Base-by-base conservation (phyloP, 2,888 invertebrate genomes). In the Epistrophella euchroma region DNA sequence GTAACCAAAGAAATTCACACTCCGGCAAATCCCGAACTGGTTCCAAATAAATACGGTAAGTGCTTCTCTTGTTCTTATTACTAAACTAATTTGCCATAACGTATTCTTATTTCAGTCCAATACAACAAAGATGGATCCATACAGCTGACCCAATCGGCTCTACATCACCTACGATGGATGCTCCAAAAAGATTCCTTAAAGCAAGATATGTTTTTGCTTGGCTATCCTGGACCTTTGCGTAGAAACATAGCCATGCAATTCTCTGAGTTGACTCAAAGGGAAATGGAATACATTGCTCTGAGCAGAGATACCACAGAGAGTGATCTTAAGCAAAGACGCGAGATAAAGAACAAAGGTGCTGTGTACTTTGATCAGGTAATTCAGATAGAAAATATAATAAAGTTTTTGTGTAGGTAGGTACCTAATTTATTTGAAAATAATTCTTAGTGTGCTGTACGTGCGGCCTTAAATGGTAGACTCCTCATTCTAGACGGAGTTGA, bases 271-370 rank as follows among this genome's bases (percentile, higher is more conserved):
- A 98, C 97, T 0, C 95, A 96, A 88, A 94, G 97, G 71, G 99
- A 99, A 93, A 93, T 97, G 68, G 99, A 99, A 91, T 99, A 98
- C 93, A 96, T 99, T 28, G 96, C 98, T 0, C 93, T 99, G 19
- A 98, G 98, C 32, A 94, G 99, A 88, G 99, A 99, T 91, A 98
- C 99, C 0, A 99, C 99, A 0, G 99, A 99, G 92, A 97, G 98
- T 5, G 99, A 99, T 92, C 94, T 99, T 32, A 99, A 99, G 91
- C 99, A 99, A 91, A 93, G 99, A 68, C 94, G 99, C 88, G 99
- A 99, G 93, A 98, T 99, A 74, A 94, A 95, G 87, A 93, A 94
- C 74, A 97, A 97, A 19, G 97, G 97, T 45, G 98, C 98, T 0
- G 95, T 95, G 90, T 99, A 98, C 93, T 96, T 98, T 91, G 98